Evolutionary conservation across 2,888 invertebrate genomes (phyloP).

Genomic region (Alloscopus bannaensis): DNA sequence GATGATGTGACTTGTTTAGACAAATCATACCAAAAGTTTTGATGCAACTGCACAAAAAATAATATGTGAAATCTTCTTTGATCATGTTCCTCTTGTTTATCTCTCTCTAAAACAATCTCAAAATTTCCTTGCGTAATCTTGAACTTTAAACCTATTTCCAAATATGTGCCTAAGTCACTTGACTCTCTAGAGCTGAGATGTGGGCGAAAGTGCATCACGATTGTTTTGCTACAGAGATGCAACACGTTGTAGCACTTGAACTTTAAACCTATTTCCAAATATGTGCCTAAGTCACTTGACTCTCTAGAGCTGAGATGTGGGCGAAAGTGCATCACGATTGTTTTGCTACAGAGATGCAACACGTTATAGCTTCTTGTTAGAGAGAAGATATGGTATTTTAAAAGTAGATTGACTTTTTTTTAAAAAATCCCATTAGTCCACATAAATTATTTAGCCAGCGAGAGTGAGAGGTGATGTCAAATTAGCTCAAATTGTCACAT

Average conservation of each 20-base stretch:
- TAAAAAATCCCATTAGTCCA: too few species aligned
- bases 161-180: too few species aligned
- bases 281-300: too few species aligned
- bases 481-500: too few species aligned
- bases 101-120: neutral
- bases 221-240: neutral
- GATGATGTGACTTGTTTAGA: neutral
- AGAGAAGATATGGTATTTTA: too few species aligned
- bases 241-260: neutral
- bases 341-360: neutral
- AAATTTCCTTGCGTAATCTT: conserved; percentile 15
- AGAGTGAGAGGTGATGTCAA: too few species aligned
- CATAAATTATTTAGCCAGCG: too few species aligned
- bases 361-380: neutral
- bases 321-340: neutral
- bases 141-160: conserved; percentile 17
- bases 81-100: neutral
- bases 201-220: neutral
- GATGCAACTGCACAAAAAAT: neutral
- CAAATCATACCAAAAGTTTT: neutral
- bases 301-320: neutral
- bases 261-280: conserved; percentile 1
- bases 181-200: neutral
- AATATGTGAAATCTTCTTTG: neutral
- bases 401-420: too few species aligned